Conservation (phyloP, 1,140 invertebrate species). For the Gonatopus flavifemur region DNA sequence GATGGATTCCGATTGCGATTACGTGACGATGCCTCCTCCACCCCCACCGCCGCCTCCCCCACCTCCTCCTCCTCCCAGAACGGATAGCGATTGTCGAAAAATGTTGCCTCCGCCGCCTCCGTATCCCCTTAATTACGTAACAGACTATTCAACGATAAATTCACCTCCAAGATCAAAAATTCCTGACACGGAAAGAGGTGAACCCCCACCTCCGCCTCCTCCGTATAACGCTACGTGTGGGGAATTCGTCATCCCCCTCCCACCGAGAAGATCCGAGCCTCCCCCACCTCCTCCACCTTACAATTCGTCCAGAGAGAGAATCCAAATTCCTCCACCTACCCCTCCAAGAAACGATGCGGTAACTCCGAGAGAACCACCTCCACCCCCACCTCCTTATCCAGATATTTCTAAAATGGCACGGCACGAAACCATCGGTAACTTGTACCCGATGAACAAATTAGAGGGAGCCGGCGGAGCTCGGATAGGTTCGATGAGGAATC, state of each 20-base stretch:
- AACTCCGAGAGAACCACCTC: slow-evolving; percentile 49
- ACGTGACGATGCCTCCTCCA: slow-evolving; percentile 78
- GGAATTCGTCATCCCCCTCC: slow-evolving; percentile 41
- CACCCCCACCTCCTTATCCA: slow-evolving; percentile 63
- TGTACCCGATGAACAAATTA: slow-evolving; percentile 17
- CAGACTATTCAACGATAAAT: slow-evolving; percentile 37
- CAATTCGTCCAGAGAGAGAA: slow-evolving; percentile 40
- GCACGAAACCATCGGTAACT: slow-evolving; percentile 28
- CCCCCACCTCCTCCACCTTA: slow-evolving; percentile 48
- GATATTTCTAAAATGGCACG: slow-evolving; percentile 48
- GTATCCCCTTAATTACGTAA: slow-evolving; percentile 36
- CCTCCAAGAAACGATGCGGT: slow-evolving; percentile 54
- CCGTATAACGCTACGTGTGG: slow-evolving; percentile 42
- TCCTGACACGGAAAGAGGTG: slow-evolving; percentile 25
- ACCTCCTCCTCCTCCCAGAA: slow-evolving; percentile 66
- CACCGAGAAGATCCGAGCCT: slow-evolving; percentile 40
- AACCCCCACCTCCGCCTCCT: slow-evolving; percentile 43
- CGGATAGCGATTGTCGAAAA: slow-evolving; percentile 65
- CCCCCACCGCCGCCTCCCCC: slow-evolving; percentile 60
- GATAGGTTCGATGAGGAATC: slow-evolving; percentile 6
- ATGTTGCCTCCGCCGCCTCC: slow-evolving; percentile 47
- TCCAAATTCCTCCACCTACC: slow-evolving; percentile 53
- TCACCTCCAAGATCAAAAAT: slow-evolving; percentile 28
- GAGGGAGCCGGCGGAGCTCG: slow-evolving; percentile 14
- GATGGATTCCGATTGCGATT: slow-evolving; percentile 85